Evolutionary conservation across 2,797 vertebrate species (phyloP), one percentile per base, ranked within the genome.

Genomic region (Anolis apletophallus): DNA sequence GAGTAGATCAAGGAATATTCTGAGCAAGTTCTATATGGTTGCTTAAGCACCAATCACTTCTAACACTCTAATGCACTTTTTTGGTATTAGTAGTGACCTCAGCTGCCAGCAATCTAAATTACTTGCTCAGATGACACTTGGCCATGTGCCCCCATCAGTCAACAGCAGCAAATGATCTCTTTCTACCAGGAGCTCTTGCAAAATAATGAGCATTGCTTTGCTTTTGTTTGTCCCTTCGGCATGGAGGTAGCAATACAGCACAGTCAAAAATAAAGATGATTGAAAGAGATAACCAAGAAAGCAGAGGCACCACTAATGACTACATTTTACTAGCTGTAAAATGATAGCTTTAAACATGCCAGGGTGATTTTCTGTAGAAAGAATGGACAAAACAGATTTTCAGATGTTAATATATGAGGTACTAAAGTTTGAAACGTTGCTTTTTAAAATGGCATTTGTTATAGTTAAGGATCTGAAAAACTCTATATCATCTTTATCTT

Each of bases 1-100:
- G 83, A 64, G 7, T 3, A 78, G 75, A 74, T 50, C 26, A 34
- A 13, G 0, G 5, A 40, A 26, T 9, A 6, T 23, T 16, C 14
- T 40, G 34, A 46, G 1, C 46, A 50, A 57, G 1, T n/a, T 76
- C 10, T 79, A 6, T 0, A 0, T 3, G 0, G 36, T 0, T 34
- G 5, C 19, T 80, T 14, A 2, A 81, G 26, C n/a, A 16, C 6
- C n/a, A n/a, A 1, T 78, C 16, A 11, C 34, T 11, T n/a, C 76
- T 72, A 8, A 11, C 12, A 81, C 34, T 40, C n/a, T 3, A 61
- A 82, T 6, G 14, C 32, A 13, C 1, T 46, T 59, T 59, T 59
- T 59, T 17, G 57, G 0, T 54, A 32, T 72, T 89, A 79, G 74
- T 64, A 85, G 0, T 0, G 6, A 21, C 19, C 40, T 46, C 69